Evolutionary conservation across 2,888 invertebrate species (phyloP), one percentile per base, ranked within the genome.

Genomic region (Melipona bicolor): DNA sequence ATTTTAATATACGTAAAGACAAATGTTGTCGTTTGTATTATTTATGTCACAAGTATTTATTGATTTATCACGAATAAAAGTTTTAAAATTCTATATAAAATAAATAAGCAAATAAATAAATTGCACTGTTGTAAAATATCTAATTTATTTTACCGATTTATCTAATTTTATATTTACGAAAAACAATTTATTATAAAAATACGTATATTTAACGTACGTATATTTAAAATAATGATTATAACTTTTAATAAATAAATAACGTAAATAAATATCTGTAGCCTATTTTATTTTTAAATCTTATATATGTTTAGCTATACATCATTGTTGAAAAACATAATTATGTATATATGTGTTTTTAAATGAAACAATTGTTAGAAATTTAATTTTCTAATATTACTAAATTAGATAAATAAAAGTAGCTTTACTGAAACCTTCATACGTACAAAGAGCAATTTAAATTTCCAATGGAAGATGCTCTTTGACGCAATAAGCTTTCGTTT

Each of bases 341-440:
- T 19, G 5, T 61, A 4, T 9, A 61, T 2, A 27, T 19, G 6
- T 62, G 27, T 61, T 61, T 19, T 27, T 61, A 27, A 19, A 24
- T 61, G 6, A 19, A 17, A 27, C 27, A 61, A 24, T 27, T 19
- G 19, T 62, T 27, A 27, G 32, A 11, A 2, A 64, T 21, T 3
- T 32, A 64, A 64, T 13, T 21, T 64, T 64, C 17, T 32, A 32
- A 64, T 13, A 64, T 64, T 64, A 4, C 21, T 32, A 21, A 64
- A 64, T 43, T 43, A 43, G 11, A 43, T 21, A 64, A 50, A 75
- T 43, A 64, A 17, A 65, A 49, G 43, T 4, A 52, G 15, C 17
- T 54, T 24, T 13, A 56, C 17, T 13, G 74, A 85, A 79, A 77
- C 50, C 59, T 81, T 50, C 65, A 64, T 73, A 80, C 54, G 67